Base-by-base conservation (phyloP, 2,797 vertebrate genomes). In the Parambassis ranga region DNA sequence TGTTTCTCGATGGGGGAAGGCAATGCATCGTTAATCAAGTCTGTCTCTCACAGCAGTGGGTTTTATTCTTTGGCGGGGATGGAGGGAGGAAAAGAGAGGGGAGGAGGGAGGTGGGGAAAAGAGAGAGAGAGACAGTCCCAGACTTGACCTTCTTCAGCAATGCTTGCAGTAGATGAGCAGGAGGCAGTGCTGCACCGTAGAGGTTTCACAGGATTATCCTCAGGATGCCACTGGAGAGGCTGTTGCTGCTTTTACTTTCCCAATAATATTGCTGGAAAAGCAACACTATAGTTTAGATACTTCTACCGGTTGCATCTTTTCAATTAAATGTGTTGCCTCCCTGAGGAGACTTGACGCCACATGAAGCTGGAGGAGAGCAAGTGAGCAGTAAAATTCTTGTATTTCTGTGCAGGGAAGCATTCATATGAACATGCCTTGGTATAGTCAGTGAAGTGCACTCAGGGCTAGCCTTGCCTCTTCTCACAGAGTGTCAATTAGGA, bases 11-110 rank as follows among this genome's bases (percentile, higher is more conserved):
- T 67, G 78, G 81, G 87, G 65, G 74, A 69, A 62, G 78, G 62
- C 71, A 77, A 77, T 53, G 85, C 85, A 86, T 88, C 87, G 79
- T 89, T 90, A 90, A 90, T 88, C 90, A 90, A 87, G 85, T 66
- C 83, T 86, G 82, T 81, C 66, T 79, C 75, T 83, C 87, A 62
- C 87, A 90, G 87, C 84, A 44, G 83, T 83, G 59, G 75, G 72
- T 87, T 85, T 77, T 70, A 44, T 71, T 72, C 67, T 5, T 52
- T 44, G 24, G 63, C 23, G 13, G 50, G 65, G 67, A 70, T 65
- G 69, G 44, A 77, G 55, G 58, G 78, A 67, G 69, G 50, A 30
- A 53, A 51, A 26, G 24, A 67, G 38, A 42, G 51, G 42, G 43
- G 39, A 16, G 41, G 43, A 41, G 22, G 26, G 36, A 39, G 19